Conservation (phyloP, 2,113 vertebrate species). For the Andinoacara biseriatus region DNA sequence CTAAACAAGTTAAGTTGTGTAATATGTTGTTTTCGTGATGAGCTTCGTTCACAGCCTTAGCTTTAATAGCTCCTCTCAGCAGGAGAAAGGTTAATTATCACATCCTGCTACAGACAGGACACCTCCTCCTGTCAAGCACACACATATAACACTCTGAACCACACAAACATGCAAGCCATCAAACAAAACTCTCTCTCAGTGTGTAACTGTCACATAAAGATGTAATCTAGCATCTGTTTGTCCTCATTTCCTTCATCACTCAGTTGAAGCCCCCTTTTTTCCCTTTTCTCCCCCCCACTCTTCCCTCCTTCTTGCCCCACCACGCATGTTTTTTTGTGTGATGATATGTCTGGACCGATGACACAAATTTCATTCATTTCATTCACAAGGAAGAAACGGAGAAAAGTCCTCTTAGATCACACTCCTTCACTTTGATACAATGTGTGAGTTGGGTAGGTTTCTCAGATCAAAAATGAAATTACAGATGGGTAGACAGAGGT, state of each 20-base stretch:
- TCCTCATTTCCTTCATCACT: slow-evolving; percentile 57
- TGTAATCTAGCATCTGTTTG: slow-evolving; percentile 59
- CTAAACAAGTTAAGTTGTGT: slow-evolving; percentile 49
- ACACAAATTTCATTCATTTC: slow-evolving; percentile 12
- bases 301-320: not conserved
- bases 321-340: not conserved
- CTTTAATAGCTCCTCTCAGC: slow-evolving; percentile 72
- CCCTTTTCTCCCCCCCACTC: not conserved
- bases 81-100: slow-evolving; percentile 80
- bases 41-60: slow-evolving; percentile 46
- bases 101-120: slow-evolving; percentile 71
- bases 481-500: slow-evolving; percentile 55
- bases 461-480: slow-evolving; percentile 50
- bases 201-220: slow-evolving; percentile 41
- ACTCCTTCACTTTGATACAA: slow-evolving; percentile 29
- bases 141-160: slow-evolving; percentile 38
- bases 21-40: slow-evolving; percentile 55
- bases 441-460: slow-evolving; percentile 47
- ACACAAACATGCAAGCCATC: slow-evolving; percentile 51
- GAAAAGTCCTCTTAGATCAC: slow-evolving; percentile 19
- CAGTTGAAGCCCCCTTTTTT: not conserved
- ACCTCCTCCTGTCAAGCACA: slow-evolving; percentile 59
- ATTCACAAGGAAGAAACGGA: slow-evolving; percentile 13
- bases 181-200: slow-evolving; percentile 34
- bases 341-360: not conserved